Conservation (phyloP, 1,140 invertebrate genomes). For the Aradophagus sp. region DNA sequence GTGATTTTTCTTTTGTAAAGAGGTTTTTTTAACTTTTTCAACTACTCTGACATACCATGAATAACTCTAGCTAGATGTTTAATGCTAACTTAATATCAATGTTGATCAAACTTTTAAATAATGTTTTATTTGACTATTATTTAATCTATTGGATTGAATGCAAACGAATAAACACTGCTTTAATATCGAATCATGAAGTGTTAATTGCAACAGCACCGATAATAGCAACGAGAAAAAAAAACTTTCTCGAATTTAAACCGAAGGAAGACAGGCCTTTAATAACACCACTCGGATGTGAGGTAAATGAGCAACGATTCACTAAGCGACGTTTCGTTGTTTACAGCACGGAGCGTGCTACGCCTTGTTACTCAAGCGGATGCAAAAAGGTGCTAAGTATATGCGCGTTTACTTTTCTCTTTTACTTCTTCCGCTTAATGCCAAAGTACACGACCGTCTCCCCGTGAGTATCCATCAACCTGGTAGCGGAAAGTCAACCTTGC, state of each 20-base stretch:
- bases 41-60: no score
- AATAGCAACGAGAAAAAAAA: constrained; percentile 27
- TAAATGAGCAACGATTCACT: constrained; percentile 50
- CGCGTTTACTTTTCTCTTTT: constrained; percentile 56
- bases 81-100: no score
- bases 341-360: constrained; percentile 25
- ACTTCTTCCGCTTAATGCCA: constrained; percentile 44
- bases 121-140: no score
- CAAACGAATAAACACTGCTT: no score
- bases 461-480: constrained; percentile 42
- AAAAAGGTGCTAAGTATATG: constrained; percentile 70
- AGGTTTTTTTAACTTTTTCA: no score
- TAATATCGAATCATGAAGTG: no score
- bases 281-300: constrained; percentile 51
- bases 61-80: no score
- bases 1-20: no score
- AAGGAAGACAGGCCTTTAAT: constrained; percentile 21
- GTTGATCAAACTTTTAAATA: no score
- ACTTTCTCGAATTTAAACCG: constrained; percentile 31
- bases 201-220: no score
- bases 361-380: constrained; percentile 68
- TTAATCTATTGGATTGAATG: no score
- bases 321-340: constrained; percentile 34
- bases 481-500: constrained; percentile 44
- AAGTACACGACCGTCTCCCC: constrained; percentile 31